Conservation (phyloP, 2,113 vertebrate species). For the Equus przewalskii region DNA sequence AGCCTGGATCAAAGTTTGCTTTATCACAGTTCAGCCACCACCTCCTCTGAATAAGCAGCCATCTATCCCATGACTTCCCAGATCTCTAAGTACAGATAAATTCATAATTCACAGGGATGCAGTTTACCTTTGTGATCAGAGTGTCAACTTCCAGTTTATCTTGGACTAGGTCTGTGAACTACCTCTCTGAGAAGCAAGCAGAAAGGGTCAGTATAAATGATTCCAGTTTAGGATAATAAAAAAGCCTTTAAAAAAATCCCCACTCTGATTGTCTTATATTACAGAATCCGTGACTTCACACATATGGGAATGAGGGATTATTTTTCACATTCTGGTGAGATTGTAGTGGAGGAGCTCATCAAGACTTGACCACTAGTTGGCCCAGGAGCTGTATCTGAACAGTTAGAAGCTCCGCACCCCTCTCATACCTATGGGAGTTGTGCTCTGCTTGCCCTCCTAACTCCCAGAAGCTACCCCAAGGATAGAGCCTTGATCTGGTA, state of each 20-base stretch:
- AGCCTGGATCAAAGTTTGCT: not conserved
- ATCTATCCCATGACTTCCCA: not conserved
- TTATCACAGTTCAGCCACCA: not conserved
- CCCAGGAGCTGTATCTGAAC: too few relatives aligned
- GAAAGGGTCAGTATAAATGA: constrained; percentile 1
- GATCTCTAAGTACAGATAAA: not conserved
- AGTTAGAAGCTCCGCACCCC: too few relatives aligned
- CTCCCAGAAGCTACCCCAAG: too few relatives aligned
- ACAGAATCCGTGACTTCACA: not conserved
- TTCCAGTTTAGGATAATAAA: not conserved
- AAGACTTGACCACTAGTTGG: too few relatives aligned
- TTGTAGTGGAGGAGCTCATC: too few relatives aligned
- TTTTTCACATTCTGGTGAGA: not conserved
- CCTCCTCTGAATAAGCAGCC: not conserved
- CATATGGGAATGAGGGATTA: not conserved
- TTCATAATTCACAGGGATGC: not conserved
- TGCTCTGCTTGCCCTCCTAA: too few relatives aligned
- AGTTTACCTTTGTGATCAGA: not conserved
- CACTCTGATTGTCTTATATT: not conserved
- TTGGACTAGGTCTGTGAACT: not conserved
- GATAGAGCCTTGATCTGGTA: too few relatives aligned
- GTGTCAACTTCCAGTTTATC: constrained; percentile 50
- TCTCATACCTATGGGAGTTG: too few relatives aligned
- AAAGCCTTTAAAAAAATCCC: not conserved
- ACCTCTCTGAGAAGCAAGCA: constrained; percentile 17